Evolutionary conservation across 2,888 invertebrate species (phyloP).

Genomic region (Luffia ferchaultella): DNA sequence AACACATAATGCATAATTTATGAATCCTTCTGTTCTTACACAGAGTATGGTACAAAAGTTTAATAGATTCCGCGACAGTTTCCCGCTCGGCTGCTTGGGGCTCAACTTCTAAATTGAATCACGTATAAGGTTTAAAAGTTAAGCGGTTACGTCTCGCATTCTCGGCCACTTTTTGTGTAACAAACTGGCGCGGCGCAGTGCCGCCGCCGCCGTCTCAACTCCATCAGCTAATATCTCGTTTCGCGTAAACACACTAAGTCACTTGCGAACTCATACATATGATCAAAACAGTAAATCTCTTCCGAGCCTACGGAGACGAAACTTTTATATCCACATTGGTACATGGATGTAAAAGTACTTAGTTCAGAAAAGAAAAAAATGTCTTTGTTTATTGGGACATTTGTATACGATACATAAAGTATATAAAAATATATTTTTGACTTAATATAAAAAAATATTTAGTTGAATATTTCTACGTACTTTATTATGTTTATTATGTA

Average conservation of each 20-base stretch:
- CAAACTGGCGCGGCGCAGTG: slow-evolving; percentile 24
- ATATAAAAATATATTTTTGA: too few relatives aligned
- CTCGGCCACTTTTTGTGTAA: slow-evolving; percentile 53
- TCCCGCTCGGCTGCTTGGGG: slow-evolving; percentile 35
- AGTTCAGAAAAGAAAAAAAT: too few relatives aligned
- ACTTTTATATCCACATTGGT: background rate
- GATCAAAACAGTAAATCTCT: background rate
- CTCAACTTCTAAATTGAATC: slow-evolving; percentile 61
- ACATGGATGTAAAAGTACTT: background rate
- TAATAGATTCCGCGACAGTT: slow-evolving; percentile 48
- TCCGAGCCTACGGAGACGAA: background rate
- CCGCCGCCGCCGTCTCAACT: background rate
- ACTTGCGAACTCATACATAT: background rate
- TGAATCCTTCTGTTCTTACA: background rate
- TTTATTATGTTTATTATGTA: too few relatives aligned
- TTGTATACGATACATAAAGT: too few relatives aligned
- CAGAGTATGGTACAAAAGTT: slow-evolving; percentile 44
- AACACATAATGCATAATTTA: background rate
- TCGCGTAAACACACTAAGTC: too few relatives aligned
- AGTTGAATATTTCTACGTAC: too few relatives aligned
- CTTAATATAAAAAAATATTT: too few relatives aligned
- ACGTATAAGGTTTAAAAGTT: slow-evolving; percentile 64
- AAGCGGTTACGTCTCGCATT: slow-evolving; percentile 56
- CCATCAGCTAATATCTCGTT: background rate
- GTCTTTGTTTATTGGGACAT: too few relatives aligned